Evolutionary conservation across 2,797 vertebrate species (phyloP).

Genomic region (Ciconia nigra): DNA sequence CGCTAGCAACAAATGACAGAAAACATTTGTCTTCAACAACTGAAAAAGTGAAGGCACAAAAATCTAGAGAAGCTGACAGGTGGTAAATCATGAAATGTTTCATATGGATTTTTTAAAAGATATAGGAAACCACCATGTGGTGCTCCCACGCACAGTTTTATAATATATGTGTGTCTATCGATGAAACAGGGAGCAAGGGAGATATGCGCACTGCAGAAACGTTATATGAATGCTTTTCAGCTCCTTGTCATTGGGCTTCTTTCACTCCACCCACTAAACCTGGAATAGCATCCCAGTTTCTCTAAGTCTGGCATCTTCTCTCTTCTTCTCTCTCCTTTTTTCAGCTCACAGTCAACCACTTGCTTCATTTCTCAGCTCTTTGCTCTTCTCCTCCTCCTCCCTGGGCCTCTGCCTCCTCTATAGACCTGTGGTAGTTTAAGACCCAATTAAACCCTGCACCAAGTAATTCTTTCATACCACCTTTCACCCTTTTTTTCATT

Average conservation of each 20-base stretch:
- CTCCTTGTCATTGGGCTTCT: conserved; percentile 19
- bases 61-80: background rate
- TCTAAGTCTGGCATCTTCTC: conserved; percentile 17
- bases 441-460: background rate
- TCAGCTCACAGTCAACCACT: background rate
- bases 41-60: background rate
- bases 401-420: background rate
- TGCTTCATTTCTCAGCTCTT: background rate
- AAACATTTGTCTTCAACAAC: conserved; percentile 15
- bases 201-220: background rate
- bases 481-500: background rate
- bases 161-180: conserved; percentile 23
- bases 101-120: background rate
- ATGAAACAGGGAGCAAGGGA: background rate
- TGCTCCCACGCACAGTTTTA: conserved; percentile 14
- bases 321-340: background rate
- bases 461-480: background rate
- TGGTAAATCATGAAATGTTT: conserved; percentile 22
- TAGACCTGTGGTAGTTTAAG: background rate
- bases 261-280: conserved; percentile 35
- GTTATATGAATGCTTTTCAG: background rate
- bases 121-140: conserved; percentile 32
- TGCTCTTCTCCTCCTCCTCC: background rate
- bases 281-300: conserved; percentile 1
- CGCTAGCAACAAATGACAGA: background rate